A percentile compares a stretch with the other conserved stretches of the same genome.
Evolutionary conservation across 2,113 vertebrate genomes (phyloP).

Genomic region (Tylochromis polylepis): DNA sequence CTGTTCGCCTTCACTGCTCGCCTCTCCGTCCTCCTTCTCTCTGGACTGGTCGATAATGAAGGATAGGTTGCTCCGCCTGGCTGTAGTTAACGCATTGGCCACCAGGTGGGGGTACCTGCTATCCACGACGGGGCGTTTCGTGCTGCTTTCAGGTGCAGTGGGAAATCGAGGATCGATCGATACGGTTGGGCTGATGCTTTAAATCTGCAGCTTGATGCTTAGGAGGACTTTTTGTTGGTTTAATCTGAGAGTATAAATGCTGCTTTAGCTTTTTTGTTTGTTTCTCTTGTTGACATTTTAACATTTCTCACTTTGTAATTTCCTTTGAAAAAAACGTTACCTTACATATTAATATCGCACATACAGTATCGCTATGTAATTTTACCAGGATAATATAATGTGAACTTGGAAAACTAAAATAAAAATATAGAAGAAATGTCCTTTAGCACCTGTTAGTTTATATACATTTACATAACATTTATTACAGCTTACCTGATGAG

Average conservation of each 20-base stretch:
- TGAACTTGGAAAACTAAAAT: not conserved
- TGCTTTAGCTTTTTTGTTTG: not conserved
- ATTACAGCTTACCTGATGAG: not conserved
- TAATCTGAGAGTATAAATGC: not conserved
- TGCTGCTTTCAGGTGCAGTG: constrained; percentile 31
- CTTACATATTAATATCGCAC: not conserved
- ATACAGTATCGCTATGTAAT: not conserved
- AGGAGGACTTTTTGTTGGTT: not conserved
- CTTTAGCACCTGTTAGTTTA: not conserved
- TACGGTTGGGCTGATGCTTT: rapidly evolving
- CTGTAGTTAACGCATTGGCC: constrained; percentile 5
- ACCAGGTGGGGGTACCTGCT: constrained; percentile 50
- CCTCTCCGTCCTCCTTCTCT: constrained; percentile 51
- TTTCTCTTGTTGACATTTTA: not conserved
- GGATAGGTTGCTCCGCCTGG: constrained; percentile 80
- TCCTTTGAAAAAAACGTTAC: not conserved
- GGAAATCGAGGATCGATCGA: not conserved
- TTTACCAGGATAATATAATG: not conserved
- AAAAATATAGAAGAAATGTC: not conserved
- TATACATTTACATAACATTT: not conserved
- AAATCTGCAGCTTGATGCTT: not conserved
- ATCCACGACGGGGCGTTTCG: not conserved
- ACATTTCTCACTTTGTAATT: not conserved
- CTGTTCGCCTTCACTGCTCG: constrained; percentile 60
- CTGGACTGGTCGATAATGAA: constrained; percentile 44